Base-by-base conservation (phyloP, 2,797 vertebrate genomes). In the Alca torda region DNA sequence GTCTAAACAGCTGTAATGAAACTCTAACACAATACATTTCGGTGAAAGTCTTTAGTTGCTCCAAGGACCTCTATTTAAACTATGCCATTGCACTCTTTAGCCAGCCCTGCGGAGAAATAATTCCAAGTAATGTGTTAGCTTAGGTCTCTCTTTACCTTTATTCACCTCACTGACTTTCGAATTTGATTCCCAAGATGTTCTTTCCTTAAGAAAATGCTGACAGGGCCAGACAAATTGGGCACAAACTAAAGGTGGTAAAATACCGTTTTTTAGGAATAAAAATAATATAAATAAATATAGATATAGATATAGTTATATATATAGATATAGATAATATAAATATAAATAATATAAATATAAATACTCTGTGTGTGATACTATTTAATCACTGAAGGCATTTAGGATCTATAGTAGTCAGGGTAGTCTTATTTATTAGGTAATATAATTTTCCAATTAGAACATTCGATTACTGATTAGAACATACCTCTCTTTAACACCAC, bases 401-500 rank as follows among this genome's bases (percentile, higher is more conserved):
- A 37, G 21, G 7, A 53, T 79, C 16, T 28, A 2, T 16, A 16
- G 5, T 16, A 79, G 10, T 57, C 31, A 84, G 86, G 12, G 11
- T 46, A 30, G 37, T 53, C 53, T 74, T 51, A 39, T 60, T 82
- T 81, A 26, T 48, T 39, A 68, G 21, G 28, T 21, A 68, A 33
- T 33, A 48, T 16, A 39, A 39, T 81, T 57, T 68, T 48, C 17
- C 35, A 37, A 10, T 48, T 48, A 48, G 21, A 80, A 39, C 6
- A 13, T 45, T 46, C 68, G 24, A 28, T 59, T 89, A 70, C 14
- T 56, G 11, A 54, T 45, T 77, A 39, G 20, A 68, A 75, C 2
- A 25, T 20, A 54, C 5, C 3, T 10, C 4, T 37, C 1, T 30
- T 31, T 51, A 25, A 5, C 24, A 51, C 35, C 3, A 9, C 3